Base-by-base conservation (phyloP, 2,888 invertebrate genomes). In the Polyommatus iphigenia region DNA sequence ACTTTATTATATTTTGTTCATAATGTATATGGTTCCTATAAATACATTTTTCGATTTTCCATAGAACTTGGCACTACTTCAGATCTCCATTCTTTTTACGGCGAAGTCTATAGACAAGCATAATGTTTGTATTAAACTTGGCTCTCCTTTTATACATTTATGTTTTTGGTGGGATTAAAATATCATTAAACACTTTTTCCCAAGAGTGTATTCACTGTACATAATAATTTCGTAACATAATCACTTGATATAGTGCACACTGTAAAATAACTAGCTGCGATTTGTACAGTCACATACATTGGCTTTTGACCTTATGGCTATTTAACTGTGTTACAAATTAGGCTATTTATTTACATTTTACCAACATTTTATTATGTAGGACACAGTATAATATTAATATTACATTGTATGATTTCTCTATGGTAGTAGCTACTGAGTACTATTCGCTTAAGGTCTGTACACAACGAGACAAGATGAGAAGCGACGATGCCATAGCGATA, bases 131-230 rank as follows among this genome's bases (percentile, higher is more conserved):
- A 32, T 32, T 3, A 4, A 32, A 32, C 32, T 32, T 32, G 32
- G 32, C 32, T 32, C 32, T 32, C 32, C 32, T 3, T 32, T 32
- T 32, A 3, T 32, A 32, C 32, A 32, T 32, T 32, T 32, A 32
- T 32, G 32, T 32, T 32, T 32, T 32, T 32, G 32, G 32, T 32
- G 32, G 32, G 36, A 87, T 46, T 46, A 2, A 46, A 46, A 46
- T 46, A 46, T 32, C 0, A 71, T 36, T 18, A 5, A 36, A 71
- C 18, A 36, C n/a, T 71, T 71, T 8, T 71, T 6, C n/a, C 2
- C 36, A 2, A 13, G 36, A n/a, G 32, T 71, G 71, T 71, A 71
- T 32, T 18, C 8, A 18, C 71, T 54, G 15, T 18, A 6, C 54
- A 54, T 54, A 15, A 15, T 71, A 71, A 71, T 36, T 71, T 71